Percentiles rank a stretch among this genome's conserved stretches.
Evolutionary conservation across 1,140 invertebrate species (phyloP).

Genomic region (Metaphire vulgaris): DNA sequence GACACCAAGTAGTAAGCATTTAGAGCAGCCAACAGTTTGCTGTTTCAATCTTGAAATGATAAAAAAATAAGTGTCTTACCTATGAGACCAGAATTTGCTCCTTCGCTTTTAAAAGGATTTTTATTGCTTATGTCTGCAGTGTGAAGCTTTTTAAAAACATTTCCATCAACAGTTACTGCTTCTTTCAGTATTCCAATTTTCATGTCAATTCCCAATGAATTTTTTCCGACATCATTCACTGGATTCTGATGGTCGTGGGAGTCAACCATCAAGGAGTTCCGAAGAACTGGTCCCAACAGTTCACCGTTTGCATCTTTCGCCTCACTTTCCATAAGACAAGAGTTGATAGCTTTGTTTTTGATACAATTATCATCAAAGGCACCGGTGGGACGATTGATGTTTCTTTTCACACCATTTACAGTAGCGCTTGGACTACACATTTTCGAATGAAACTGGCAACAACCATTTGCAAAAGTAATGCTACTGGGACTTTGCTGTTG

Average conservation of each 20-base stretch:
- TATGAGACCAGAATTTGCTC: neutral
- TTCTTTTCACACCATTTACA: neutral
- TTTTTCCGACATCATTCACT: neutral
- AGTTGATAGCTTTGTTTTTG: neutral
- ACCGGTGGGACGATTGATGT: neutral
- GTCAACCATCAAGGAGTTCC: neutral
- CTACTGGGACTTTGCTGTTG: too few relatives aligned
- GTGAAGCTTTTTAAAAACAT: neutral
- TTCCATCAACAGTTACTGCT: neutral
- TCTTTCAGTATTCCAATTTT: neutral
- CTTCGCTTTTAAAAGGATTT: neutral
- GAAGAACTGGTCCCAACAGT: neutral
- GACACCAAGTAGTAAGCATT: too few relatives aligned
- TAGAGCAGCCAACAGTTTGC: too few relatives aligned
- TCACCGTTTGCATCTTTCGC: neutral
- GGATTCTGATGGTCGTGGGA: neutral
- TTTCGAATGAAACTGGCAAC: neutral
- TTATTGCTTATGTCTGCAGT: neutral
- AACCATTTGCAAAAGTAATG: neutral
- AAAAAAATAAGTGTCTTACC: neutral
- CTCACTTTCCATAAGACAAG: neutral
- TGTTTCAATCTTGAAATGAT: neutral
- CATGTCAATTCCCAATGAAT: neutral
- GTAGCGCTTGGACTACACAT: neutral
- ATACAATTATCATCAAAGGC: neutral